Percentiles rank a stretch among this genome's conserved stretches.
Conservation (phyloP, 2,888 invertebrate species). For the Pammene aurita region DNA sequence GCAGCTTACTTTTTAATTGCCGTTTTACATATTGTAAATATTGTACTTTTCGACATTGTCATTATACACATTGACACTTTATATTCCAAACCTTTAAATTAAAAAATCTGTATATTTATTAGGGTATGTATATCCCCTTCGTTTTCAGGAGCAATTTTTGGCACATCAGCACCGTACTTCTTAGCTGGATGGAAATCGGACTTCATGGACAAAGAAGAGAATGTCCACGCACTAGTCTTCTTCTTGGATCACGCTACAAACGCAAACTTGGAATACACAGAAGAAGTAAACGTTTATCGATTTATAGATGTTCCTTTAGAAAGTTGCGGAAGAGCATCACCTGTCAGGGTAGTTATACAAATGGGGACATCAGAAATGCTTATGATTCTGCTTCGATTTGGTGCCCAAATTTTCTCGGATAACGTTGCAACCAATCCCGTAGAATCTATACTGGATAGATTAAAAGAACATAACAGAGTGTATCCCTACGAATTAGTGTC, state of each 20-base stretch:
- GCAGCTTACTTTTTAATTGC: no score
- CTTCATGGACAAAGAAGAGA: constrained; percentile 90
- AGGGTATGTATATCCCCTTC: no score
- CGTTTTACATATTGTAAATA: no score
- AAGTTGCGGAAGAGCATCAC: constrained; percentile 89
- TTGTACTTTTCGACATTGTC: no score
- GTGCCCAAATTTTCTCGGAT: constrained; percentile 84
- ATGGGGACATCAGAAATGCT: constrained; percentile 89
- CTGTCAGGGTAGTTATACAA: constrained; percentile 89
- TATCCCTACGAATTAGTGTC: constrained; percentile 88
- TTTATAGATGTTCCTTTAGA: constrained; percentile 93
- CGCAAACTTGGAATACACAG: constrained; percentile 83
- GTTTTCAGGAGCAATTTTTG: constrained; percentile 92
- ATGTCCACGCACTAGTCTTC: constrained; percentile 88
- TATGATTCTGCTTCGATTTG: constrained; percentile 88
- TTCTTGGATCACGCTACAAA: constrained; percentile 90
- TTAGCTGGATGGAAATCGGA: constrained; percentile 95
- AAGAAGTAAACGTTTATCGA: constrained; percentile 68
- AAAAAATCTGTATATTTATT: no score
- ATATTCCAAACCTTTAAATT: no score
- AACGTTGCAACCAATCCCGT: constrained; percentile 84
- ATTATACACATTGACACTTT: no score
- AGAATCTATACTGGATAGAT: constrained; percentile 85
- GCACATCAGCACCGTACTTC: constrained; percentile 90
- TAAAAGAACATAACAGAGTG: constrained; percentile 84